A percentile compares a stretch with the other conserved stretches of the same genome.
Conservation (phyloP, 1,140 invertebrate genomes). For the Ceratina australensis region DNA sequence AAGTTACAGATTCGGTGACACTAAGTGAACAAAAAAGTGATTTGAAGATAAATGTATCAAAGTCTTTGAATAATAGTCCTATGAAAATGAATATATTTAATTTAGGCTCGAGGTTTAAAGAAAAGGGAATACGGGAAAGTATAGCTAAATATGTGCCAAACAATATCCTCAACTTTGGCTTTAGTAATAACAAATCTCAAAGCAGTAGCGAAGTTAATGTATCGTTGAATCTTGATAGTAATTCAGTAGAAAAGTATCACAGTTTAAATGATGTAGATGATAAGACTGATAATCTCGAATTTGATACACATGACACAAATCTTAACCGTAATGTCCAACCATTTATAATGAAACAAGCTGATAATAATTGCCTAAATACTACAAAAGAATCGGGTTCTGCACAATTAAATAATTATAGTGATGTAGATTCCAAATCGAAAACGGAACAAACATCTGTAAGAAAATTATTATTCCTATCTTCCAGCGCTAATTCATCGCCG, state of each 20-base stretch:
- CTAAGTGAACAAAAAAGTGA: slow-evolving; percentile 63
- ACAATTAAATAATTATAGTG: slow-evolving; percentile 6
- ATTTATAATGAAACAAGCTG: neutral
- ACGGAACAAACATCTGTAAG: neutral
- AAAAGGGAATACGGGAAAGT: neutral
- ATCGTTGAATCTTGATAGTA: slow-evolving; percentile 8
- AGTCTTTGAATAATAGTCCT: slow-evolving; percentile 68
- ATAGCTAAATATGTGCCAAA: slow-evolving; percentile 57
- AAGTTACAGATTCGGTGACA: slow-evolving; percentile 65
- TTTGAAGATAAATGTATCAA: slow-evolving; percentile 67
- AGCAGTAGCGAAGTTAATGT: slow-evolving; percentile 36
- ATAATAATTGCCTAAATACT: slow-evolving; percentile 10
- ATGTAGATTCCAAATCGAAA: neutral
- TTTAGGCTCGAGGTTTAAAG: slow-evolving; percentile 41
- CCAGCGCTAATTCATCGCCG: slow-evolving; percentile 61
- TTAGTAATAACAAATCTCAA: slow-evolving; percentile 44
- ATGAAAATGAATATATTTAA: slow-evolving; percentile 63
- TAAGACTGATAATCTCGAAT: slow-evolving; percentile 46
- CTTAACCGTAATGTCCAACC: neutral
- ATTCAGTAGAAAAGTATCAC: slow-evolving; percentile 21
- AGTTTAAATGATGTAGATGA: slow-evolving; percentile 20
- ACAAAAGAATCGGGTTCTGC: neutral
- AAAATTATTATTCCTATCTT: slow-evolving; percentile 24
- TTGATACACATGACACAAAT: slow-evolving; percentile 13
- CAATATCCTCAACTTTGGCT: slow-evolving; percentile 35